phyloP scores from a whole-genome alignment of 2,113 vertebrate species.

The Sphyrna mokarran region DNA sequence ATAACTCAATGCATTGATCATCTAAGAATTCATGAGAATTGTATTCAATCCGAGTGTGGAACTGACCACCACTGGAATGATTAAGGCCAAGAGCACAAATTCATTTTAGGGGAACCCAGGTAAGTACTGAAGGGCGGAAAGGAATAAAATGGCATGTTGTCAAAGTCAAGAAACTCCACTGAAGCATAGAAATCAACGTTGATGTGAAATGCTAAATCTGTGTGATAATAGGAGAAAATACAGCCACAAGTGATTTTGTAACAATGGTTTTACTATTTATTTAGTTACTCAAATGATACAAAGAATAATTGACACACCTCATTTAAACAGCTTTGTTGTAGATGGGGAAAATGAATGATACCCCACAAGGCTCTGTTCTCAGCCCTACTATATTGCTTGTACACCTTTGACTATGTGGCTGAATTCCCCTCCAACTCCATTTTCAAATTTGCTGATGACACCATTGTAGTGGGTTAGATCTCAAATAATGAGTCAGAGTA shows the following conservation, averaged over 20 bases:
- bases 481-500: no score
- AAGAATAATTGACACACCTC: neutral
- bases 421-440: no score
- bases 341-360: neutral
- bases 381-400: no score
- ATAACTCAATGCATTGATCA: no score
- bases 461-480: no score
- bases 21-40: neutral
- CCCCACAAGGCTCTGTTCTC: no score
- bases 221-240: neutral
- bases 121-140: neutral
- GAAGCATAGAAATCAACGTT: neutral
- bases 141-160: neutral
- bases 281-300: neutral
- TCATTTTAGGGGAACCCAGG: neutral
- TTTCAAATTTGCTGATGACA: no score
- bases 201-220: neutral
- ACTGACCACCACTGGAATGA: neutral
- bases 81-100: neutral
- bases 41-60: neutral
- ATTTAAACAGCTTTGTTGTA: neutral
- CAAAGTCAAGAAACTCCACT: neutral
- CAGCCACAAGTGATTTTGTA: neutral
- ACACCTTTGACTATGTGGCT: no score
- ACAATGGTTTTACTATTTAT: neutral